Evolutionary conservation across 2,888 invertebrate genomes (phyloP), one percentile per base, ranked within the genome.

Genomic region (Lasioglossum zephyrum): DNA sequence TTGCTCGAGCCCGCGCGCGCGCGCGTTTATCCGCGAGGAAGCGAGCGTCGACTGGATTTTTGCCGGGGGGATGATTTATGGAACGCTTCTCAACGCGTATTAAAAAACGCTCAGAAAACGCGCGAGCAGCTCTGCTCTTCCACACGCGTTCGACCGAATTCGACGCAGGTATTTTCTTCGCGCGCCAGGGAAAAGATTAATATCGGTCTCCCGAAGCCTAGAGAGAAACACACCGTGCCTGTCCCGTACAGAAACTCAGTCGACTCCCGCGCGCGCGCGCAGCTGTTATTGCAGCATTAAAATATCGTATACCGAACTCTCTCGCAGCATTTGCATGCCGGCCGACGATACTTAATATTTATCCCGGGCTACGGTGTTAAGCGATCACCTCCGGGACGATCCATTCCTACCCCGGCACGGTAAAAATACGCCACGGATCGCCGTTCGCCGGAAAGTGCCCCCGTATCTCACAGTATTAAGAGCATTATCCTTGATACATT

Each of bases 401-500:
- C 60, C 60, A 47, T 72, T 63, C 41, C 44, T 22, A 18, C 63
- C 26, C 13, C 18, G 39, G 11, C 22, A 31, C 44, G 57, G 74
- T 69, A 78, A 87, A 83, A 81, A 74, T 26, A 78, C 72, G 73
- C 63, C 3, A 39, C 41, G 47, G 31, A 16, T 9, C 36, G 31
- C 49, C 47, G 31, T 75, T 73, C 22, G 77, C n/a, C 73, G 81
- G 76, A 87, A 87, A 82, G 73, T 87, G 70, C 26, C 78, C 74
- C 73, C 73, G 70, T 73, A 36, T 73, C 73, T 73, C 77, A 31
- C 63, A 31, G 84, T 88, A 89, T 90, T 92, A 88, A 89, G 84
- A 83, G 84, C 86, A 85, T 86, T 87, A 88, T 88, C 87, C 88
- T 73, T 81, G 85, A 90, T 93, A 84, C 87, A 91, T 93, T 92